Base-by-base conservation (phyloP, 2,797 vertebrate genomes). In the Dipus sagitta region DNA sequence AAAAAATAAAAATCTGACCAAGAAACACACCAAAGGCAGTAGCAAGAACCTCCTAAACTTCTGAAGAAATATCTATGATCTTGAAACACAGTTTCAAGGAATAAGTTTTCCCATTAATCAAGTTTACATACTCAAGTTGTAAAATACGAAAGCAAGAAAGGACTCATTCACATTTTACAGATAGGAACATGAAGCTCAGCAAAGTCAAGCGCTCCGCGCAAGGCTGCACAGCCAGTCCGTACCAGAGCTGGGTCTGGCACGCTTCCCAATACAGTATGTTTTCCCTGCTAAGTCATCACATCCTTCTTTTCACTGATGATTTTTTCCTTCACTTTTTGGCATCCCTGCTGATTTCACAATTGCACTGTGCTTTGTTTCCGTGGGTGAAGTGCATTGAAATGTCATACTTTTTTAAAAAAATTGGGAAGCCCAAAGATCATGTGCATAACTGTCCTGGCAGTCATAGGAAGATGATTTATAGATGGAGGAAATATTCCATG, bases 401-500 rank as follows among this genome's bases (percentile, higher is more conserved):
- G 87, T 93, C 96, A 97, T 96, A 96, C 68, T 82, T 88, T 94
- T 70, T 67, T 83, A 30, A 0, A 91, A 91, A 86, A 92, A 91
- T 34, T 67, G 93, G n/a, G 84, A 96, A 98, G 98, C 96, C 95
- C 87, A 98, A 97, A 98, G 97, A 96, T 97, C 97, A 97, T 96
- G 98, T 97, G 96, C 96, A 96, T 96, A 98, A 97, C 93, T 96
- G 88, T 87, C 97, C 97, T 86, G 47, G 90, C 97, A 96, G 94
- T 92, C 96, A 77, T 2, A 0, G 58, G 62, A 87, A 94, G 94
- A 96, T 97, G 97, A 98, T 98, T 98, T 98, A 97, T 95, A 96
- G 95, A 96, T 94, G 76, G 76, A 95, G 96, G 95, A 98, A 97
- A 97, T 91, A 97, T 92, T 97, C n/a, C 54, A 95, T 96, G 97